These are phyloP conservation scores for Stegodyphus mimosarum DNA, from an alignment of 1,140 invertebrate genomes.

Conservation along the genomic window DNA sequence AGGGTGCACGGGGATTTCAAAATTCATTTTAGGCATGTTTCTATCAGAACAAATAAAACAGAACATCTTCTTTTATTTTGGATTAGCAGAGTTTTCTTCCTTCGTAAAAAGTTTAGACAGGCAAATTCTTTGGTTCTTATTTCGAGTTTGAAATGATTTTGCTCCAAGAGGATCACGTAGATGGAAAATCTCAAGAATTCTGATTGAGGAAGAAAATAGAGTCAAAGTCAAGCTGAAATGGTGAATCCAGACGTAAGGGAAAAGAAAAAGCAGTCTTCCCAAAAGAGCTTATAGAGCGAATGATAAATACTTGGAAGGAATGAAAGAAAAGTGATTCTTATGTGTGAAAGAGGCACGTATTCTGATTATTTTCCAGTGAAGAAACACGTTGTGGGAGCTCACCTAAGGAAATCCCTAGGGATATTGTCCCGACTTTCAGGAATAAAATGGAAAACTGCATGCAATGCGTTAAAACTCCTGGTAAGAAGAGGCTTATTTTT, in stretches of 20 bases:
- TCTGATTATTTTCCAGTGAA: constrained; percentile 26
- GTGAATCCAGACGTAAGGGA: background rate
- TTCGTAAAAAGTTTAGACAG: no score
- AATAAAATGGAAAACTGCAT: background rate
- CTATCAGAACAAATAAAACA: no score
- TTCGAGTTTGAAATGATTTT: no score
- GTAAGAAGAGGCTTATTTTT: no score
- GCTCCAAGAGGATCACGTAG: constrained; percentile 14
- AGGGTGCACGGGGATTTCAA: no score
- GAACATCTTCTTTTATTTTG: no score
- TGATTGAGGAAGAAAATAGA: constrained; percentile 18
- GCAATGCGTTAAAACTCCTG: no score
- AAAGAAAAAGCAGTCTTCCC: background rate
- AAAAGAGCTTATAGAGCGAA: background rate
- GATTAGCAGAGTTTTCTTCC: no score
- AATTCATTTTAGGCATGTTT: no score
- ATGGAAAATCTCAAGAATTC: background rate
- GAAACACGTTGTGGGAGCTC: background rate
- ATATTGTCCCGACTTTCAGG: constrained; percentile 4
- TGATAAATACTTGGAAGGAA: constrained; percentile 3
- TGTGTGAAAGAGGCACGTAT: constrained; percentile 6
- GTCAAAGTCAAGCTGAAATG: background rate
- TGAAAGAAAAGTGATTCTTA: constrained; percentile 1
- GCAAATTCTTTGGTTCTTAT: no score
- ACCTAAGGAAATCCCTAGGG: background rate